Percentiles rank a stretch among this genome's conserved stretches.
Conservation (phyloP, 2,113 vertebrate species). For the Rissa tridactyla region DNA sequence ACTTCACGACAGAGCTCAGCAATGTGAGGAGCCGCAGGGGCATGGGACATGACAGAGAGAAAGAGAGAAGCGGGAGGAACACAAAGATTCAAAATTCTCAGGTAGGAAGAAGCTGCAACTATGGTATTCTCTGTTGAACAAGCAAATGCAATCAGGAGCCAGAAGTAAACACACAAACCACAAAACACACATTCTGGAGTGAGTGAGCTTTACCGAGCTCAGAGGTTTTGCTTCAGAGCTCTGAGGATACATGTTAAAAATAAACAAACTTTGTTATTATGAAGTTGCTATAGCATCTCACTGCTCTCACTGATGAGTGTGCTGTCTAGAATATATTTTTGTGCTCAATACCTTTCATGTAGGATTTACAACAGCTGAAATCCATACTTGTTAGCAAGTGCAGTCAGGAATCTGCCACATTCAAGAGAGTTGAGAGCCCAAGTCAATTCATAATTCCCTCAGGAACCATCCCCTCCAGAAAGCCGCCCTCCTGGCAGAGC, state of each 20-base stretch:
- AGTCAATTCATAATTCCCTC: not conserved
- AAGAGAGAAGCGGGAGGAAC: not conserved
- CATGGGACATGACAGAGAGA: not conserved
- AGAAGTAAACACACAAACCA: not conserved
- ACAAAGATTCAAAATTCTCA: not conserved
- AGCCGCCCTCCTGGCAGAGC: not conserved
- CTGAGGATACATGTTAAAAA: not conserved
- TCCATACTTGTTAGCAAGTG: not conserved
- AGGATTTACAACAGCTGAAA: slow-evolving; percentile 20
- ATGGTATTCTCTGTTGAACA: not conserved
- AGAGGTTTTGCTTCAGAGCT: not conserved
- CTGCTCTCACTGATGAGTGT: not conserved
- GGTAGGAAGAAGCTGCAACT: not conserved
- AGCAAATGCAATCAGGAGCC: not conserved
- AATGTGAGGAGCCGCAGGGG: not conserved
- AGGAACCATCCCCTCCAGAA: not conserved
- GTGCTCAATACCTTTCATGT: not conserved
- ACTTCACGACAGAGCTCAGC: not conserved
- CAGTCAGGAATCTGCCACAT: not conserved
- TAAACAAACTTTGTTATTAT: not conserved
- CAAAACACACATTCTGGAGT: not conserved
- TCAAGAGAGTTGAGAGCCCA: not conserved
- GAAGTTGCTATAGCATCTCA: not conserved
- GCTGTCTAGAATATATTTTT: not conserved
- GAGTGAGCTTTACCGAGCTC: not conserved